Evolutionary conservation across 1,140 invertebrate species (phyloP).

Genomic region (Himalopsyche phryganea): DNA sequence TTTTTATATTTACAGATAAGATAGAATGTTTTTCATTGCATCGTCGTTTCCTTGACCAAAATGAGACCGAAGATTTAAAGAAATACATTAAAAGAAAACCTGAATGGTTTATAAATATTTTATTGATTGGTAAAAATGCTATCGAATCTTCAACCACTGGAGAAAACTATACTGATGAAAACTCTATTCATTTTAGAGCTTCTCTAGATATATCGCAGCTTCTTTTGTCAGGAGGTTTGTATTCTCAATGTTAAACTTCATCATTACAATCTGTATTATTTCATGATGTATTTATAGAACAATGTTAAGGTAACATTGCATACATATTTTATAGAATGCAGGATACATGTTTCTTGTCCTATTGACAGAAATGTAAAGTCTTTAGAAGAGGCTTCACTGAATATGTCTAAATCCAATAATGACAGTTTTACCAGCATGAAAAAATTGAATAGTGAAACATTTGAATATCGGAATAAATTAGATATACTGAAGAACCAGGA

Average conservation of each 20-base stretch:
- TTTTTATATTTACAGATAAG: conserved; percentile 5
- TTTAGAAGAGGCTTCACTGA: not conserved
- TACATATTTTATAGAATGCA: not conserved
- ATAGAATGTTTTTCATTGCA: conserved; percentile 8
- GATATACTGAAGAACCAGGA: not conserved
- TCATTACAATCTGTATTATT: not conserved
- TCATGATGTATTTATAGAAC: not conserved
- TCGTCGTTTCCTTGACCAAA: conserved; percentile 5
- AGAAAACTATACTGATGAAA: not conserved
- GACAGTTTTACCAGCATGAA: not conserved
- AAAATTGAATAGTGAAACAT: not conserved
- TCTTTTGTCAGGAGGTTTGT: conserved; percentile 9
- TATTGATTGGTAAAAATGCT: not conserved
- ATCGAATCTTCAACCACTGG: not conserved
- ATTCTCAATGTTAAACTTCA: not conserved
- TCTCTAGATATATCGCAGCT: conserved; percentile 6
- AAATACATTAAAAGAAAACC: not conserved
- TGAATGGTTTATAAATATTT: conserved; percentile 1
- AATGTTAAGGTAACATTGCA: not conserved
- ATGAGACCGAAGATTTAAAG: conserved; percentile 7
- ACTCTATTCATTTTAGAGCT: conserved; percentile 3
- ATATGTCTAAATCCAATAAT: not conserved
- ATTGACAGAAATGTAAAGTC: not conserved
- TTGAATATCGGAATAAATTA: not conserved
- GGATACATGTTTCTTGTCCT: not conserved